Evolutionary conservation across 2,888 invertebrate species (phyloP).

Genomic region (Andrena dorsata): DNA sequence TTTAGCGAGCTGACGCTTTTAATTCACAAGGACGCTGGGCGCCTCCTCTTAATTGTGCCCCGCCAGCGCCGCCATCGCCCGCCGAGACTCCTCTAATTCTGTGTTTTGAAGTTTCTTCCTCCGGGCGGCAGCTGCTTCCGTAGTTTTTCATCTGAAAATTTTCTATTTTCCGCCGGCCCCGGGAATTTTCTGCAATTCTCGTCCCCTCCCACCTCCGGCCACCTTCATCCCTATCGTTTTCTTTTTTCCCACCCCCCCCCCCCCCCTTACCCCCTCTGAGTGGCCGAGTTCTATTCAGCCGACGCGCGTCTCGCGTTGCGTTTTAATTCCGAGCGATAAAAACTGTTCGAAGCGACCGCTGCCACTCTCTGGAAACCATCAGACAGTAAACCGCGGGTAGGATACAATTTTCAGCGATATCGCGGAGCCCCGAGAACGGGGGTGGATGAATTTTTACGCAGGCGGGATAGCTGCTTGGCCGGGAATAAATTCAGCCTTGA

Average conservation of each 20-base stretch:
- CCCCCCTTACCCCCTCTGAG: not conserved
- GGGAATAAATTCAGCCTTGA: conserved; percentile 60
- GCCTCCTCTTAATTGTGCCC: conserved; percentile 77
- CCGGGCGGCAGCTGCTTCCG: conserved; percentile 34
- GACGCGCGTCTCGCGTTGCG: conserved; percentile 20
- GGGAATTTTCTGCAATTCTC: conserved; percentile 26
- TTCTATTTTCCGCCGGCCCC: conserved; percentile 37
- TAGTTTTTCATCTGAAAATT: conserved; percentile 46
- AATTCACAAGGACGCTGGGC: conserved; percentile 72
- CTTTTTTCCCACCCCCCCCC: too few relatives aligned
- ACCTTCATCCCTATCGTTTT: not conserved
- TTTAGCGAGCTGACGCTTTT: conserved; percentile 78
- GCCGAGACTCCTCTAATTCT: conserved; percentile 44
- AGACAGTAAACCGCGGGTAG: conserved; percentile 19
- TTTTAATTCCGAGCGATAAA: conserved; percentile 49
- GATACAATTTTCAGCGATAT: conserved; percentile 44
- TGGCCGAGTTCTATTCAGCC: not conserved
- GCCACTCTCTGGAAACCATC: not conserved
- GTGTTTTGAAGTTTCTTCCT: conserved; percentile 41
- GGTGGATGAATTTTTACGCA: conserved; percentile 61
- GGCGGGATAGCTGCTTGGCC: conserved; percentile 26
- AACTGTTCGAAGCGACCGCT: conserved; percentile 3
- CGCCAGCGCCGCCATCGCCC: not conserved
- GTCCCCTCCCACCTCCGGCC: not conserved
- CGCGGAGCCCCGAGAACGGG: not conserved